phyloP scores from a whole-genome alignment of 1,140 invertebrate genomes.

The Ostrea denselamellosa region DNA sequence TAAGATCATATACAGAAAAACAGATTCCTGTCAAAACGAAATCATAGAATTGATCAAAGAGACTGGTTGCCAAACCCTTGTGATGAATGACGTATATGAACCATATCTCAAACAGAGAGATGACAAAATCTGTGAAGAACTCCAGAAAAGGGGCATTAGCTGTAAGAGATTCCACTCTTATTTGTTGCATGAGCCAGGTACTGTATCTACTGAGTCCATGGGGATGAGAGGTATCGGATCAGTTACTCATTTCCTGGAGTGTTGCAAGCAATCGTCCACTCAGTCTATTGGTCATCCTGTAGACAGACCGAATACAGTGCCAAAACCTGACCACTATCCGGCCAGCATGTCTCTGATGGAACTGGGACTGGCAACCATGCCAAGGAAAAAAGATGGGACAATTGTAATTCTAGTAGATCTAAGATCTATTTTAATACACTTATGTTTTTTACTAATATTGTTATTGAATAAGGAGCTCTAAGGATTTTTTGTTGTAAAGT shows the following conservation, averaged over 20 bases:
- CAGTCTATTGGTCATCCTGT: conserved; percentile 54
- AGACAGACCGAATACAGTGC: conserved; percentile 47
- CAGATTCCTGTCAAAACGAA: conserved; percentile 41
- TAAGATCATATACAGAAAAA: conserved; percentile 53
- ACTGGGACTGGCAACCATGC: conserved; percentile 54
- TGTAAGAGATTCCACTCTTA: conserved; percentile 58
- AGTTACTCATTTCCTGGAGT: conserved; percentile 61
- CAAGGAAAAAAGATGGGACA: conserved; percentile 58
- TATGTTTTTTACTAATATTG: too few relatives aligned
- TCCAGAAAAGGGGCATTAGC: conserved; percentile 45
- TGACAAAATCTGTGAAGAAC: conserved; percentile 53
- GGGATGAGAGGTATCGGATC: conserved; percentile 61
- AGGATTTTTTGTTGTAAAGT: neutral
- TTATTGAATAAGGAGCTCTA: neutral
- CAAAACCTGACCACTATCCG: conserved; percentile 38
- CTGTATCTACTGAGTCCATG: conserved; percentile 54
- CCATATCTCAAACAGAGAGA: conserved; percentile 60
- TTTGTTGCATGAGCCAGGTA: conserved; percentile 56
- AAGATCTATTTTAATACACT: neutral
- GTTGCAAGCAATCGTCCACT: conserved; percentile 51
- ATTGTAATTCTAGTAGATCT: conserved; percentile 39
- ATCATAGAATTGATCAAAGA: conserved; percentile 43
- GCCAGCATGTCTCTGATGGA: conserved; percentile 36
- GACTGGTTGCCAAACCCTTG: conserved; percentile 52
- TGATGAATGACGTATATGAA: conserved; percentile 62